Percentiles rank a stretch among this genome's conserved stretches.
These are phyloP conservation scores for Synanthedon andrenaeformis DNA, from an alignment of 2,888 invertebrate genomes.

Conservation along the genomic window DNA sequence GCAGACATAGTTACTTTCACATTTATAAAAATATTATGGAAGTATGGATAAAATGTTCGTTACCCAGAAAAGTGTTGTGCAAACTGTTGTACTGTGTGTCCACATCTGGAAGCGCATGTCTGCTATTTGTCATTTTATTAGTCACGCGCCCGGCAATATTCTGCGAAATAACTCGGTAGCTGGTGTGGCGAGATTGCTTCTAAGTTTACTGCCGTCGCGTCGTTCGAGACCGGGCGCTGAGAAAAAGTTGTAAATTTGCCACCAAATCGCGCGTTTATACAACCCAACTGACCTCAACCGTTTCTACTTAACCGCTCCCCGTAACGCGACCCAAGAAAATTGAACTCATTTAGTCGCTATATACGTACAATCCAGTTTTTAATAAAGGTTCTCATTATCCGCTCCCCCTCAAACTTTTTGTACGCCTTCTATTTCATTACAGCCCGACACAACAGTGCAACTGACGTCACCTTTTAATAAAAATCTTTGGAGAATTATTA, in stretches of 20 bases:
- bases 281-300: conserved; percentile 52
- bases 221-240: conserved; percentile 39
- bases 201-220: conserved; percentile 53
- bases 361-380: conserved; percentile 16
- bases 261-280: conserved; percentile 61
- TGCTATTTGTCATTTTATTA: conserved; percentile 67
- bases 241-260: conserved; percentile 67
- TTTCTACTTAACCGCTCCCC: conserved; percentile 28
- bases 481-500: background rate
- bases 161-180: conserved; percentile 56
- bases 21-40: too few relatives aligned
- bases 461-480: background rate
- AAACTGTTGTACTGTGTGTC: conserved; percentile 20
- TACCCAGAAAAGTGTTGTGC: too few relatives aligned
- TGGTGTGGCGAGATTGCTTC: conserved; percentile 53
- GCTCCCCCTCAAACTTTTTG: background rate
- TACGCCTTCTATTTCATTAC: background rate
- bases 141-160: conserved; percentile 57
- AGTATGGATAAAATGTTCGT: too few relatives aligned
- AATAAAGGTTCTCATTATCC: conserved; percentile 20
- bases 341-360: conserved; percentile 33
- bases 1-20: too few relatives aligned
- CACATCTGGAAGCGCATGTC: conserved; percentile 26
- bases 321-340: conserved; percentile 40
- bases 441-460: background rate